These are phyloP conservation scores for Eristalis arbustorum DNA, from an alignment of 2,888 invertebrate genomes.

Conservation along the genomic window DNA sequence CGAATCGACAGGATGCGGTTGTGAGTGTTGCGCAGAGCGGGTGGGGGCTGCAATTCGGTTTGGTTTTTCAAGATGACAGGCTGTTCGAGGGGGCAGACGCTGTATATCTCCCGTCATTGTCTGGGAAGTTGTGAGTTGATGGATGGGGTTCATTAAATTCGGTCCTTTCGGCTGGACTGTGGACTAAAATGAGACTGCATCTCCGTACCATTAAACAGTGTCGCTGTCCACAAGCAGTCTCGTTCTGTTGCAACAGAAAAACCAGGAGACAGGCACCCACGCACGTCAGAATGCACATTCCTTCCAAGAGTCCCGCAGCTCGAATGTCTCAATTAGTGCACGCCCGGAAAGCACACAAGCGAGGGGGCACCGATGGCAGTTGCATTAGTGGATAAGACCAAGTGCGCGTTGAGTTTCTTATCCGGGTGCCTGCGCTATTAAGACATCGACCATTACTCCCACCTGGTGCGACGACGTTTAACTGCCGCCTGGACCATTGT, in stretches of 20 bases:
- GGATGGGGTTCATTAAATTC: neutral
- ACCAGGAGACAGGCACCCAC: neutral
- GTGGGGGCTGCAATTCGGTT: neutral
- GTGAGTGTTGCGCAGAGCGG: neutral
- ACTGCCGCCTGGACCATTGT: neutral
- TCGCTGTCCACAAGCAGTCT: neutral
- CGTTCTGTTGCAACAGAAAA: neutral
- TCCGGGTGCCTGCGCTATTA: neutral
- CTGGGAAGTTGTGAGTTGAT: neutral
- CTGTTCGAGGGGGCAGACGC: neutral
- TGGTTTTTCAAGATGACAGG: neutral
- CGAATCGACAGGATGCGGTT: conserved; percentile 39
- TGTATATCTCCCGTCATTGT: neutral
- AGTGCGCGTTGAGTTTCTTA: neutral
- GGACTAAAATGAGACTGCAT: neutral
- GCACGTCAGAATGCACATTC: conserved; percentile 34
- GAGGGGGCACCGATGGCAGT: neutral
- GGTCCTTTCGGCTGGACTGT: neutral
- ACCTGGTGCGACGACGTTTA: neutral
- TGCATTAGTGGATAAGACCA: neutral
- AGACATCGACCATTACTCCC: neutral
- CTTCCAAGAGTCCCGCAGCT: conserved; percentile 52
- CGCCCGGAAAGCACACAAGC: conserved; percentile 16
- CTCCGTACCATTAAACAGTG: neutral
- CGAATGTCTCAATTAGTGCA: conserved; percentile 66